phyloP scores from a whole-genome alignment of 2,888 invertebrate species.

The Leptothorax acervorum region DNA sequence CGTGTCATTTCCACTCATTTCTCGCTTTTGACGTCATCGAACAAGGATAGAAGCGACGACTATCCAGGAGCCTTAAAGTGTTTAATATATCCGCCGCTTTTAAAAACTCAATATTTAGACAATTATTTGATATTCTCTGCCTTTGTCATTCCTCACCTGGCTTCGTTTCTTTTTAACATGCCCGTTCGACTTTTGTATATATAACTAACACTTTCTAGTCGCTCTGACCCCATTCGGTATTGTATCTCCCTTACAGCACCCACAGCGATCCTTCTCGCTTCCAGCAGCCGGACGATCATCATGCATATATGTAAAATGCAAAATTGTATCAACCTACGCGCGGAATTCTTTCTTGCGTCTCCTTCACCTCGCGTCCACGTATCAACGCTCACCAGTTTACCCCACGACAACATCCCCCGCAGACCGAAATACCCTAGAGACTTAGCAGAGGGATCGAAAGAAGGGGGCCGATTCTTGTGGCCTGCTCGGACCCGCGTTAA shows the following conservation, averaged over 20 bases:
- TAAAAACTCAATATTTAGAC: neutral
- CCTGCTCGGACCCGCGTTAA: conserved; percentile 76
- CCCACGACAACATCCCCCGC: conserved; percentile 34
- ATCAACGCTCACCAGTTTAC: conserved; percentile 45
- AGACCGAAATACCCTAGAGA: conserved; percentile 64
- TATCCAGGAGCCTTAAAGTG: neutral
- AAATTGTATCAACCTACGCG: conserved; percentile 75
- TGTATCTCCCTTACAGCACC: conserved; percentile 26
- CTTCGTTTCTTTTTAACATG: neutral
- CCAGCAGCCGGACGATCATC: conserved; percentile 59
- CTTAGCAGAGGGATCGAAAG: conserved; percentile 52
- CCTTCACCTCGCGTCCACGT: conserved; percentile 10
- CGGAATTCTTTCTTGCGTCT: conserved; percentile 65
- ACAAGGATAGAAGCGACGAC: no score
- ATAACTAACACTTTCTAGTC: conserved; percentile 22
- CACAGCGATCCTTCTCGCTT: conserved; percentile 23
- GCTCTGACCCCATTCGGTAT: conserved; percentile 16
- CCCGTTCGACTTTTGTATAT: neutral
- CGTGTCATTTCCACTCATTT: no score
- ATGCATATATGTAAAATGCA: conserved; percentile 79
- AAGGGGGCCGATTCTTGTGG: conserved; percentile 70
- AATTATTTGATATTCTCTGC: neutral
- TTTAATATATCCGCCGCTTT: neutral
- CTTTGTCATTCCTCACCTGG: neutral
- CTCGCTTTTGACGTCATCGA: no score